A percentile compares a stretch with the other conserved stretches of the same genome.
phyloP scores from a whole-genome alignment of 2,888 invertebrate species.

The Pseudococcus longispinus region DNA sequence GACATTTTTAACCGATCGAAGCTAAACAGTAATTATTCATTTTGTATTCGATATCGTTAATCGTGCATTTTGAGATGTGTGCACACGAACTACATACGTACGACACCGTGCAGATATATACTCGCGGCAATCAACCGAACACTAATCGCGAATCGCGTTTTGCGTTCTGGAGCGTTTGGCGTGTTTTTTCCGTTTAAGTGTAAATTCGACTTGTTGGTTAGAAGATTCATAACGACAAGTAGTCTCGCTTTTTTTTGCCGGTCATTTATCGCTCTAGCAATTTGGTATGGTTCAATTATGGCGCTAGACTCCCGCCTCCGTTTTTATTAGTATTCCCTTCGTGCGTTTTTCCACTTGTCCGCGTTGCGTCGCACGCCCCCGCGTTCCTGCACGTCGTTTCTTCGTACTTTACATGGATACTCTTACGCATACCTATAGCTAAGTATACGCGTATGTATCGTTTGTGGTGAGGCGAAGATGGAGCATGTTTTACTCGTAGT shows the following conservation, averaged over 20 bases:
- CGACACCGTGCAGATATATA: not conserved
- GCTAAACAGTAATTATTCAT: slow-evolving; percentile 19
- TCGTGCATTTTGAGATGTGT: slow-evolving; percentile 2
- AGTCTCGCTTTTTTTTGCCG: slow-evolving; percentile 50
- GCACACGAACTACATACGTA: not conserved
- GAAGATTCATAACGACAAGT: slow-evolving; percentile 57
- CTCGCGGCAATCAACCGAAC: not conserved
- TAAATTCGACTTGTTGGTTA: slow-evolving; percentile 50
- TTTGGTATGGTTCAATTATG: slow-evolving; percentile 56
- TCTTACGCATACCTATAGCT: too few relatives aligned
- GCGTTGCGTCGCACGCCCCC: not conserved
- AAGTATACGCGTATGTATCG: too few relatives aligned
- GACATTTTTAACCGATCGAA: slow-evolving; percentile 54
- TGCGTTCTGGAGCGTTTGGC: slow-evolving; percentile 25
- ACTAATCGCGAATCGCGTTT: slow-evolving; percentile 48
- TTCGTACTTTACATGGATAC: too few relatives aligned
- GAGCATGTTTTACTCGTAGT: too few relatives aligned
- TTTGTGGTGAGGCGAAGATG: too few relatives aligned
- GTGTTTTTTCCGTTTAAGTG: slow-evolving; percentile 49
- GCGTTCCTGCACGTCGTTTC: too few relatives aligned
- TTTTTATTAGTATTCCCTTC: slow-evolving; percentile 45
- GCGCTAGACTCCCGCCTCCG: slow-evolving; percentile 55
- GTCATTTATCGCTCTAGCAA: slow-evolving; percentile 56
- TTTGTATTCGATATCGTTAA: slow-evolving; percentile 1
- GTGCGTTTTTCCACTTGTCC: slow-evolving; percentile 39